Evolutionary conservation across 1,140 invertebrate genomes (phyloP), one percentile per base, ranked within the genome.

Genomic region (Orius laevigatus): DNA sequence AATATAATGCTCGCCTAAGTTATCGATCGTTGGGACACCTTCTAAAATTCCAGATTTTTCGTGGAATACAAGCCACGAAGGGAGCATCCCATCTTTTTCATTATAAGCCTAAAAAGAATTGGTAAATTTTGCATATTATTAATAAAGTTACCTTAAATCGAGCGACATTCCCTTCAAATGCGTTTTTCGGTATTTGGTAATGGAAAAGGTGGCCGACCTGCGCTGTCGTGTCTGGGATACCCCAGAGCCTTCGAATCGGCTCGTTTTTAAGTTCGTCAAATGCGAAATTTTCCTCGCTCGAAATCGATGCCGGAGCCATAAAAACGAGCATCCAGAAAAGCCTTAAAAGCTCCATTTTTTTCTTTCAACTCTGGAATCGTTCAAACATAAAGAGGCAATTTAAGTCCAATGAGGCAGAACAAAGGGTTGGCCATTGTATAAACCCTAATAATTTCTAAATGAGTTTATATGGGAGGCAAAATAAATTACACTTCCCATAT

Each of bases 1-100:
- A 20, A 75, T 57, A 35, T 66, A 68, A 57, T 74, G 64, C 33
- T 70, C 66, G 8, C 74, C 74, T 1, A 70, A 52, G 55, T 79
- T 73, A 36, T 66, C 60, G 18, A 65, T 66, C 6, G 63, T 58
- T 4, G 78, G 75, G 18, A 79, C 67, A 9, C 77, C 76, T 55
- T 69, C 58, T 14, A 79, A 58, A 2, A 54, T 31, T 15, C 51
- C 51, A 5, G 44, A 44, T 43, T 51, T 48, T 35, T 53, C 47
- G 33, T 54, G 32, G 43, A 56, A 54, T 9, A 45, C 38, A 10
- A 57, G 40, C 56, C 56, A 57, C 11, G 20, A 31, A 1, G 56
- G 56, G 31, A 57, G 42, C 10, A 38, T 6, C 16, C 47, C 45
- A 15, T 42, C 51, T 18, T 47, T 31, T 10, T 53, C 49, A 36